Conservation (phyloP, 2,797 vertebrate species). For the Coranthus polyacanthus region DNA sequence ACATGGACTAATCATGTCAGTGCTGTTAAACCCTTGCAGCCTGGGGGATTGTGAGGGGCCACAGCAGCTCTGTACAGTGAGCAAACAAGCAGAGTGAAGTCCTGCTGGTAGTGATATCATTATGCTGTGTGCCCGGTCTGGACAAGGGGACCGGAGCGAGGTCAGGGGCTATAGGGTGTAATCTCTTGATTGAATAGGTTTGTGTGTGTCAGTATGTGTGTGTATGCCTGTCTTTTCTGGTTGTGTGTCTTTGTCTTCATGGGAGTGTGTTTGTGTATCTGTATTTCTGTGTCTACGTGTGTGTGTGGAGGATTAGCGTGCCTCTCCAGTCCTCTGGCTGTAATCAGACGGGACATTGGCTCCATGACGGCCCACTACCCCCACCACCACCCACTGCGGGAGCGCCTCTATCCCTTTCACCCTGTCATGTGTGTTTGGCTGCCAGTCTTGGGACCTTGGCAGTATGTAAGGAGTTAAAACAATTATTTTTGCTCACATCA, state of each 20-base stretch:
- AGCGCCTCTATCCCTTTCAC: constrained; percentile 71
- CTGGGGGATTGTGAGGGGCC: constrained; percentile 25
- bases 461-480: constrained; percentile 74
- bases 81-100: constrained; percentile 77
- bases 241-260: constrained; percentile 51
- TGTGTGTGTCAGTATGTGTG: constrained; percentile 36
- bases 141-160: constrained; percentile 59
- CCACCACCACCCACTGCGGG: constrained; percentile 73
- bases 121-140: constrained; percentile 75
- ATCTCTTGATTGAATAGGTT: constrained; percentile 49
- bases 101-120: constrained; percentile 85
- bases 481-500: constrained; percentile 71
- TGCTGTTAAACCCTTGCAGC: constrained; percentile 8
- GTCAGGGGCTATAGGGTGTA: constrained; percentile 61
- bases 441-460: constrained; percentile 58
- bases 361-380: constrained; percentile 87
- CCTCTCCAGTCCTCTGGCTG: constrained; percentile 79
- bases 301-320: constrained; percentile 77
- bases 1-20: not conserved
- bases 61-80: constrained; percentile 41
- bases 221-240: constrained; percentile 39
- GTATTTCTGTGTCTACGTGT: constrained; percentile 45
- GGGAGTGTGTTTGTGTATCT: constrained; percentile 29
- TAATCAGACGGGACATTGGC: constrained; percentile 95
- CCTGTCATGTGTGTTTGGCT: constrained; percentile 72